These are phyloP conservation scores for Sylvilagus floridanus DNA, from an alignment of 2,797 vertebrate species.

Conservation along the genomic window DNA sequence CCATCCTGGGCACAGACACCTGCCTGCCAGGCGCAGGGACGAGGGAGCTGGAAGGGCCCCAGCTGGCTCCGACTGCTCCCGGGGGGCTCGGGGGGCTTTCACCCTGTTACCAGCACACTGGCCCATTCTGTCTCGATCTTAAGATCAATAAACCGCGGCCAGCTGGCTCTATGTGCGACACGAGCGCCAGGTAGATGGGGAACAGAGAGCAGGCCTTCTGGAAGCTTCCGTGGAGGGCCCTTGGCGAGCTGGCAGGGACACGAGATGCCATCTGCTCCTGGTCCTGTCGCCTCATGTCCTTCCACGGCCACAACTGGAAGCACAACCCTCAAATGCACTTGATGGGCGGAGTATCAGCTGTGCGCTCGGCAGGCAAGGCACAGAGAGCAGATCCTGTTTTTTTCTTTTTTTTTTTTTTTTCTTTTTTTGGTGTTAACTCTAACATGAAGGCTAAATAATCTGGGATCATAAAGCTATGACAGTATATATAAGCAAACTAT, in stretches of 20 bases:
- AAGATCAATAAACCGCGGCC: neutral
- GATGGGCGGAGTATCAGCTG: neutral
- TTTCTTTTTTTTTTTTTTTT: neutral
- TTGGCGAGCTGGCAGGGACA: accelerated
- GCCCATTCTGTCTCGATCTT: neutral
- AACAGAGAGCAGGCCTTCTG: neutral
- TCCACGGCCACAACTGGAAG: neutral
- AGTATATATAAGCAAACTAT: neutral
- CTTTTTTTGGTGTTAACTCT: neutral
- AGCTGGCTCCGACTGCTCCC: neutral
- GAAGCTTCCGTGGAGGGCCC: neutral
- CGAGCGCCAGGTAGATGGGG: neutral
- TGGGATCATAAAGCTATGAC: neutral
- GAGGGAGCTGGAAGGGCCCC: neutral
- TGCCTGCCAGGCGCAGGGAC: neutral
- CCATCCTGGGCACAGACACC: neutral
- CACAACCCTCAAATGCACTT: neutral
- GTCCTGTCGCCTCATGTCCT: neutral
- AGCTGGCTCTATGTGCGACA: neutral
- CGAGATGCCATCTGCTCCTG: neutral
- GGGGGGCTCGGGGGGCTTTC: neutral
- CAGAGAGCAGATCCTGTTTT: neutral
- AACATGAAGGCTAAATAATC: neutral
- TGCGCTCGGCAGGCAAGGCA: neutral
- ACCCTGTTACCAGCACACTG: neutral